These are phyloP conservation scores for Lynx canadensis DNA, from an alignment of 2,113 vertebrate species.

Conservation along the genomic window DNA sequence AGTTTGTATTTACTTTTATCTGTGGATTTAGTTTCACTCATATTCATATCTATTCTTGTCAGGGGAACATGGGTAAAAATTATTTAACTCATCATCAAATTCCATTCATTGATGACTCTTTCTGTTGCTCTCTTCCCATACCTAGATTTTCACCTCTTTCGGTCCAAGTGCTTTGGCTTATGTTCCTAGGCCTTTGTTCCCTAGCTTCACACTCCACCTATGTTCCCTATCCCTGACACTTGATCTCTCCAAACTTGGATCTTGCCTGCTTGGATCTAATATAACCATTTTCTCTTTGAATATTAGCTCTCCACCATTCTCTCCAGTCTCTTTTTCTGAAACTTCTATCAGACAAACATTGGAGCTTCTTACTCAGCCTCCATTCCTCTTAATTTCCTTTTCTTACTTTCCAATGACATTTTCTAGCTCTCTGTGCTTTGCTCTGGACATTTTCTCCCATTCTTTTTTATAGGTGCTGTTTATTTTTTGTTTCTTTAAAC, in stretches of 20 bases:
- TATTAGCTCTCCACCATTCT: not conserved
- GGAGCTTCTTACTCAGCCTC: not conserved
- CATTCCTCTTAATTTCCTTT: conserved; percentile 7
- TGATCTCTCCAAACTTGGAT: not conserved
- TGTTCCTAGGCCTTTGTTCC: not conserved
- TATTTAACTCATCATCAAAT: not conserved
- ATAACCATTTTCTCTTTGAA: conserved; percentile 23
- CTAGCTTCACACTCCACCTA: not conserved
- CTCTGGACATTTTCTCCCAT: not conserved
- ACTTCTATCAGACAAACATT: not conserved
- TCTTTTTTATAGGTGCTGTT: conserved; percentile 8
- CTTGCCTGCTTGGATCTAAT: not conserved
- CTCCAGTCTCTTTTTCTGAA: not conserved
- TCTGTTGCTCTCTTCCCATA: not conserved
- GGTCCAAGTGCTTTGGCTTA: not conserved
- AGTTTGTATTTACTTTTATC: not conserved
- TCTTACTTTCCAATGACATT: not conserved
- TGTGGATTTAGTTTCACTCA: not conserved
- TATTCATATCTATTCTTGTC: not conserved
- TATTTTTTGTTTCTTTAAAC: not conserved
- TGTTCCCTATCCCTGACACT: not conserved
- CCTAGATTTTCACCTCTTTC: not conserved
- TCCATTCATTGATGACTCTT: not conserved
- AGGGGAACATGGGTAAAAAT: not conserved
- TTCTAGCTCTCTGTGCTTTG: not conserved